Conservation (phyloP, 2,888 invertebrate species). For the Eupithecia exiguata region DNA sequence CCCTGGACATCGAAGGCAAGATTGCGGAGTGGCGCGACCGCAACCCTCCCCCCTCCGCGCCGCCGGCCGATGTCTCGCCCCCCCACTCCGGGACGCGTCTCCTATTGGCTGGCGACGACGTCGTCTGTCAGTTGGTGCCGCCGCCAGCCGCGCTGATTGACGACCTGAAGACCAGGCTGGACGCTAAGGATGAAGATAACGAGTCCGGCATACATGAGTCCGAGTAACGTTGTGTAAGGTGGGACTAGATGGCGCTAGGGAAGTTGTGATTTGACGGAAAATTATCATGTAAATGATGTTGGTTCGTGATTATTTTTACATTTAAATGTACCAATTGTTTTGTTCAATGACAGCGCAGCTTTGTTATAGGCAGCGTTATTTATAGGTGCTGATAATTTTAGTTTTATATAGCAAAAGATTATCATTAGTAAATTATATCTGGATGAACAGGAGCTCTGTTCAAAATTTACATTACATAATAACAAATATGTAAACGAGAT, state of each 20-base stretch:
- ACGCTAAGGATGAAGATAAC: constrained; percentile 77
- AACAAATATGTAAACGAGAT: background rate
- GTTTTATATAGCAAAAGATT: background rate
- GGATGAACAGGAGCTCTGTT: background rate
- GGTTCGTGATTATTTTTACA: background rate
- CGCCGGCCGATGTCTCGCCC: constrained; percentile 36
- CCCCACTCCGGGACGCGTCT: constrained; percentile 56
- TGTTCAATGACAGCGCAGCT: background rate
- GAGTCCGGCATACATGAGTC: constrained; percentile 79
- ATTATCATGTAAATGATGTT: background rate
- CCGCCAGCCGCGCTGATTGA: constrained; percentile 68
- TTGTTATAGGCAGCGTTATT: background rate
- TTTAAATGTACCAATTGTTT: background rate
- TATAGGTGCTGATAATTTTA: background rate
- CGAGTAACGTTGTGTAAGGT: constrained; percentile 55
- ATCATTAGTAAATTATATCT: background rate
- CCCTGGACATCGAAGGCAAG: constrained; percentile 82
- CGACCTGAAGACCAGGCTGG: constrained; percentile 75
- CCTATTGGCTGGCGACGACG: constrained; percentile 67
- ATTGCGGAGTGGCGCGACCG: constrained; percentile 77
- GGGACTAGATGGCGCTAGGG: constrained; percentile 7
- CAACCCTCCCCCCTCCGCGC: constrained; percentile 47
- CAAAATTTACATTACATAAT: background rate
- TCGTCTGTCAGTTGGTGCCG: constrained; percentile 70
- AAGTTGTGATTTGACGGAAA: background rate